Conservation (phyloP, 1,140 invertebrate species). For the Campoletis sonorensis region DNA sequence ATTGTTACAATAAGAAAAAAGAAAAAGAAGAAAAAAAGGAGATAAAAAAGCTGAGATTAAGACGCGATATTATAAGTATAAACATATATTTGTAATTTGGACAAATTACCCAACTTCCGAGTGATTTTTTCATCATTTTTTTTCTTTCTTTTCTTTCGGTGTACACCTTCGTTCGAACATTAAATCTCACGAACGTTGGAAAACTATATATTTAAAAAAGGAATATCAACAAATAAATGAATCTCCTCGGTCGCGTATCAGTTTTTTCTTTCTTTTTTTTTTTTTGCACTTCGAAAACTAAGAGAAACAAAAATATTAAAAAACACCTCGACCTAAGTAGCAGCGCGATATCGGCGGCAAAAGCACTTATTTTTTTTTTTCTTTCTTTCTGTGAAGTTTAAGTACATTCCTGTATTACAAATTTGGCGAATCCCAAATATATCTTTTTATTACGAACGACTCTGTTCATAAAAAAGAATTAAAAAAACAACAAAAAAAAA, state of each 20-base stretch:
- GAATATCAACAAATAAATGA: background rate
- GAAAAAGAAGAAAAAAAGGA: background rate
- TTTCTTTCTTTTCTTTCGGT: constrained; percentile 10
- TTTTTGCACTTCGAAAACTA: constrained; percentile 11
- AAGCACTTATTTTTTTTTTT: constrained; percentile 60
- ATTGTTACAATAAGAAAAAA: constrained; percentile 53
- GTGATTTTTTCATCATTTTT: constrained; percentile 21
- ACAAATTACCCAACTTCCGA: constrained; percentile 45
- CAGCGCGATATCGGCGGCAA: constrained; percentile 67
- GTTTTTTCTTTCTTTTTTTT: background rate
- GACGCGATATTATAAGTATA: constrained; percentile 44
- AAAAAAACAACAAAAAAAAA: too few species aligned
- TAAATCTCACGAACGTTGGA: too few species aligned
- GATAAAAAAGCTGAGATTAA: background rate
- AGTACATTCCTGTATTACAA: constrained; percentile 62
- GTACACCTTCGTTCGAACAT: too few species aligned
- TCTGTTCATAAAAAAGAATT: background rate
- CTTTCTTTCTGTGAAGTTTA: constrained; percentile 51
- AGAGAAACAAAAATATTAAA: too few species aligned
- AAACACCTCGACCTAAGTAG: constrained; percentile 45
- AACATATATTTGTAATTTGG: constrained; percentile 51
- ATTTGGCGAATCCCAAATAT: constrained; percentile 31
- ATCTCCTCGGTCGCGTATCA: background rate
- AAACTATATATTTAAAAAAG: background rate
- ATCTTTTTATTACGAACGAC: constrained; percentile 15